These are phyloP conservation scores for Paracyclopina nana DNA, from an alignment of 1,140 invertebrate genomes.

Conservation along the genomic window DNA sequence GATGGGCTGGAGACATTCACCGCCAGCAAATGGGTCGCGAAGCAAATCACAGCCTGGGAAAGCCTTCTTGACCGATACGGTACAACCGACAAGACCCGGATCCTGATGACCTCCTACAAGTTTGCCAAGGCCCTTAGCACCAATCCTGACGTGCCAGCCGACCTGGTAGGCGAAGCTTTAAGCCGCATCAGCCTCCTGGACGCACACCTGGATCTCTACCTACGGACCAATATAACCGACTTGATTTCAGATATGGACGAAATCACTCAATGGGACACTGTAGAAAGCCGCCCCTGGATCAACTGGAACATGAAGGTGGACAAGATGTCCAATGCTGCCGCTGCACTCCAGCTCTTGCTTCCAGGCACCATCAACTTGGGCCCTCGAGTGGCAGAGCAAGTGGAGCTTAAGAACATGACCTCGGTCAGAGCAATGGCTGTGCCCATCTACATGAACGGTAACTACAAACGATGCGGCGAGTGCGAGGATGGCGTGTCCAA, in stretches of 20 bases:
- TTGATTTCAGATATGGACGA: not conserved
- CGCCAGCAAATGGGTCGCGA: not conserved
- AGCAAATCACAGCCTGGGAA: not conserved
- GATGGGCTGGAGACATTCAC: not conserved
- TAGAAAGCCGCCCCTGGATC: not conserved
- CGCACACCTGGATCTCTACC: too few species aligned
- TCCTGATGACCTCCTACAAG: constrained; percentile 1
- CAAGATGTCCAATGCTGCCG: not conserved
- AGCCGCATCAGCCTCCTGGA: too few species aligned
- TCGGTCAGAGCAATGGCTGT: not conserved
- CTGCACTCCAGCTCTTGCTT: constrained; percentile 7
- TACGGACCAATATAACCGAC: not conserved
- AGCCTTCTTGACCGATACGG: constrained; percentile 4
- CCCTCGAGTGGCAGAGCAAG: not conserved
- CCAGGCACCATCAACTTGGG: constrained; percentile 2
- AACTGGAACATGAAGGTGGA: constrained; percentile 6
- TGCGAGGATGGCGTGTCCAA: not conserved
- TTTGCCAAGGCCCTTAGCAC: too few species aligned
- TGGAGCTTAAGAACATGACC: constrained; percentile 7
- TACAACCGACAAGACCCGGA: not conserved
- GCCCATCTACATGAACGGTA: constrained; percentile 14
- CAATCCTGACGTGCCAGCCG: too few species aligned
- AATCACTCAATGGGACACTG: constrained; percentile 6
- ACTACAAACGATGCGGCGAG: constrained; percentile 12
- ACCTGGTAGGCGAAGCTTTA: too few species aligned